Conservation (phyloP, 2,113 vertebrate genomes). For the Onychostruthus taczanowskii region DNA sequence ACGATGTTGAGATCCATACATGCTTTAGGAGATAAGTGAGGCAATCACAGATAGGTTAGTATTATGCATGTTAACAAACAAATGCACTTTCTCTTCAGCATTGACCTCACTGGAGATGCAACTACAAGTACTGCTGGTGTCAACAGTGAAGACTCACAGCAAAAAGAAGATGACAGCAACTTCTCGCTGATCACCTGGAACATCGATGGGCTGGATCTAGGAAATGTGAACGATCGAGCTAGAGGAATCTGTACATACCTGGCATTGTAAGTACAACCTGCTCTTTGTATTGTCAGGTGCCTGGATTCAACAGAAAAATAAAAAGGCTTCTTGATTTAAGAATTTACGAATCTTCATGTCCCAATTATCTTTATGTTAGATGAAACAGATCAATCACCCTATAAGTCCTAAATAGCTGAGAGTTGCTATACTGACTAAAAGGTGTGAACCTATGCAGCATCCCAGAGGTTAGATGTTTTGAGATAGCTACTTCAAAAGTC, state of each 20-base stretch:
- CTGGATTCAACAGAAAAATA: not conserved
- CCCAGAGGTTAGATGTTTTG: not conserved
- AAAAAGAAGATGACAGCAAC: constrained; percentile 71
- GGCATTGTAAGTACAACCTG: constrained; percentile 78
- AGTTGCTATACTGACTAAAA: not conserved
- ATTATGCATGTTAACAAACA: not conserved
- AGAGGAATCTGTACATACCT: constrained; percentile 86
- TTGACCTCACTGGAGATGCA: constrained; percentile 86
- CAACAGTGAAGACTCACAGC: not conserved
- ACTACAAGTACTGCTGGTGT: not conserved
- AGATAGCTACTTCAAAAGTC: not conserved
- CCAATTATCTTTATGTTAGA: not conserved
- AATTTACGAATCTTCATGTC: not conserved
- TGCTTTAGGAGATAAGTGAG: not conserved
- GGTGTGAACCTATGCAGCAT: not conserved
- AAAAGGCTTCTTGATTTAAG: not conserved
- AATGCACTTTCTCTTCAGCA: constrained; percentile 68
- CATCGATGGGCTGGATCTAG: constrained; percentile 86
- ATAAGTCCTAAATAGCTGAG: not conserved
- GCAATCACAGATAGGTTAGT: not conserved
- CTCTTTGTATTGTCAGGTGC: not conserved
- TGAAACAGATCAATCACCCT: not conserved
- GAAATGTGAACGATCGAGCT: constrained; percentile 82
- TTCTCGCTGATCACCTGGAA: constrained; percentile 93
- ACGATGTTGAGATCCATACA: not conserved